These are phyloP conservation scores for Gorsachius goisagi DNA, from an alignment of 2,113 vertebrate genomes.

Conservation along the genomic window DNA sequence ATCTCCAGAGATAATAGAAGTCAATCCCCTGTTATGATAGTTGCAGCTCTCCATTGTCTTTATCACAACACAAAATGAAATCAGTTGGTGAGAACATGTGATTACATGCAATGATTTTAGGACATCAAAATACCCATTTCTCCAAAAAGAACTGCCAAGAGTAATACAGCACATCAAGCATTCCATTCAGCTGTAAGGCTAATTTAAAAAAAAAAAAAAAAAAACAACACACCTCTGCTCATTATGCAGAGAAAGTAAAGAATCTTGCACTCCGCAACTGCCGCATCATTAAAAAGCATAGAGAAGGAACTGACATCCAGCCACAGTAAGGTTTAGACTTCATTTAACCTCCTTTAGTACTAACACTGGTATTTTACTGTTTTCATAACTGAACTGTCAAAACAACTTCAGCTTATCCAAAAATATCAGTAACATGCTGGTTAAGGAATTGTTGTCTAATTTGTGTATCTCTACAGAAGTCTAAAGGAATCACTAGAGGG, in stretches of 20 bases:
- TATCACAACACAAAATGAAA: not conserved
- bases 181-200: not conserved
- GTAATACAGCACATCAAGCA: not conserved
- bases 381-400: slow-evolving; percentile 27
- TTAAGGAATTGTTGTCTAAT: slow-evolving; percentile 2
- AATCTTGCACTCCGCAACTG: not conserved
- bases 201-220: not conserved
- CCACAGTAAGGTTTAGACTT: not conserved
- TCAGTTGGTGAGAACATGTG: not conserved
- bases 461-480: not conserved
- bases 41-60: not conserved
- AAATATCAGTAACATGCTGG: not conserved
- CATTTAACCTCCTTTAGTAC: not conserved
- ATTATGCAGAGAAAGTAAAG: not conserved
- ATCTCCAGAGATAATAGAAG: no score
- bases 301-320: not conserved
- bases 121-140: not conserved
- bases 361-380: not conserved
- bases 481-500: slow-evolving; percentile 20
- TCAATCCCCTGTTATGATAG: not conserved
- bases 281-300: not conserved
- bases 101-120: not conserved
- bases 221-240: not conserved
- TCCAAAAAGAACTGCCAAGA: not conserved
- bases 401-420: not conserved